These are phyloP conservation scores for Lobophora halterata DNA, from an alignment of 2,888 invertebrate species.

Conservation along the genomic window DNA sequence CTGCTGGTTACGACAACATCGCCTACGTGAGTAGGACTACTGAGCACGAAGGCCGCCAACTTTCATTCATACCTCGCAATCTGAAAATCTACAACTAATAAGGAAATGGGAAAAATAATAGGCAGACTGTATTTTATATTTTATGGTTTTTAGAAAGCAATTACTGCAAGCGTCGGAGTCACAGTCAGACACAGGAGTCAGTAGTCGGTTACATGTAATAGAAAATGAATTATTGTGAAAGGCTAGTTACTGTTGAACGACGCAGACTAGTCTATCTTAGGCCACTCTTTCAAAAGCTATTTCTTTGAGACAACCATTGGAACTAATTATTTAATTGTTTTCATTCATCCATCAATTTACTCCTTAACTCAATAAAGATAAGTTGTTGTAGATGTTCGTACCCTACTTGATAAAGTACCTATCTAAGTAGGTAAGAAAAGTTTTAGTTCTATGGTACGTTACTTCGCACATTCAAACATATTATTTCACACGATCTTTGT, in stretches of 20 bases:
- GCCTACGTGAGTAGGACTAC: slow-evolving; percentile 59
- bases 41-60: slow-evolving; percentile 78
- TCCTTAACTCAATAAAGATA: too few relatives aligned
- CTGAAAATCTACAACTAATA: slow-evolving; percentile 34
- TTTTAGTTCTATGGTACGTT: background rate
- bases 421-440: too few relatives aligned
- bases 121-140: slow-evolving; percentile 14
- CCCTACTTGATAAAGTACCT: too few relatives aligned
- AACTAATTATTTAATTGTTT: too few relatives aligned
- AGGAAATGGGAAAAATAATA: slow-evolving; percentile 28
- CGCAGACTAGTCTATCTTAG: too few relatives aligned
- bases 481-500: slow-evolving; percentile 11
- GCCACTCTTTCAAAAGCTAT: too few relatives aligned
- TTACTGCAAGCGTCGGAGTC: slow-evolving; percentile 7
- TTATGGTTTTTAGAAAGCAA: slow-evolving; percentile 20
- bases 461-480: background rate
- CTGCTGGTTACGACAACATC: slow-evolving; percentile 61
- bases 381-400: too few relatives aligned
- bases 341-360: too few relatives aligned
- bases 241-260: too few relatives aligned
- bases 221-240: too few relatives aligned
- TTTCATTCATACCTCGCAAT: slow-evolving; percentile 70
- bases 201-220: background rate
- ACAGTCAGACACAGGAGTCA: slow-evolving; percentile 3
- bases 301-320: too few relatives aligned